Percentiles rank a stretch among this genome's conserved stretches.
Evolutionary conservation across 2,888 invertebrate genomes (phyloP).

Genomic region (Pristionchus mayeri): DNA sequence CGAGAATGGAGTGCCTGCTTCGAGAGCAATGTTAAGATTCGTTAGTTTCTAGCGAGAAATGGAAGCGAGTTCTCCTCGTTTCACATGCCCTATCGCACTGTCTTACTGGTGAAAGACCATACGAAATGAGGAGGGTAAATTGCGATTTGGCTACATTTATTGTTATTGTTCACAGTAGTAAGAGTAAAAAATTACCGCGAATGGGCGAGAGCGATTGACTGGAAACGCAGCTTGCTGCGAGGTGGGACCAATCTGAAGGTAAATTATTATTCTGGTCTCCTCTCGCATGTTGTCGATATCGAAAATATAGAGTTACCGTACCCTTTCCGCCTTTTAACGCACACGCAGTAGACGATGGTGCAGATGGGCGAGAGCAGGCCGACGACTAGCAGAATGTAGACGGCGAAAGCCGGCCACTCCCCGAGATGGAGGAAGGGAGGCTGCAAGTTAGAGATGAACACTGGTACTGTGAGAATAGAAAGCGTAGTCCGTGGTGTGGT

Average conservation of each 20-base stretch:
- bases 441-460: background rate
- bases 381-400: background rate
- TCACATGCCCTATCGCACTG: no score
- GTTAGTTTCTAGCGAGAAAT: no score
- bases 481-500: no score
- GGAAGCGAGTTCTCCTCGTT: no score
- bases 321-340: conserved; percentile 29
- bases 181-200: conserved; percentile 23
- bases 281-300: background rate
- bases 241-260: background rate
- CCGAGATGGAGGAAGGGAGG: conserved; percentile 27
- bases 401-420: background rate
- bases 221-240: conserved; percentile 48
- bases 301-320: background rate
- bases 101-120: no score
- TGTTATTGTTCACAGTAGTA: background rate
- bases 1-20: conserved; percentile 66
- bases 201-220: conserved; percentile 47
- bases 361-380: conserved; percentile 34
- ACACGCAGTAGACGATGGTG: conserved; percentile 19
- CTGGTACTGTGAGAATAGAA: background rate
- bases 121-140: no score
- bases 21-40: no score
- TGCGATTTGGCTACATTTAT: background rate
- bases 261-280: background rate